These are phyloP conservation scores for Saturnia japonica DNA, from an alignment of 2,888 invertebrate genomes.

Conservation along the genomic window DNA sequence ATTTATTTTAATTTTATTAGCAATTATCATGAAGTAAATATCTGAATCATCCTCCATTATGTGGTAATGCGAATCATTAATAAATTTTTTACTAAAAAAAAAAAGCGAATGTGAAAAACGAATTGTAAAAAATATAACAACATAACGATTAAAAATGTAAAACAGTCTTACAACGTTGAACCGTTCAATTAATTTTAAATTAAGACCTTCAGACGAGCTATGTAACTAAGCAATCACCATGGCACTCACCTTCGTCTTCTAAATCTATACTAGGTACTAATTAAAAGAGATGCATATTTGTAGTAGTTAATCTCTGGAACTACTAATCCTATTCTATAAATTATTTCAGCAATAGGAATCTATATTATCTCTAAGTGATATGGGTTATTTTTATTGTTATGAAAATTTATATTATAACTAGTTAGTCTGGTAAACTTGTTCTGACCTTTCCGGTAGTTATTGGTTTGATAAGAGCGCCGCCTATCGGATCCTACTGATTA, in stretches of 20 bases:
- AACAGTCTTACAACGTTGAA: background rate
- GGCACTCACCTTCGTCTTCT: background rate
- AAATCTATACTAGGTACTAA: background rate
- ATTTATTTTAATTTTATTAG: background rate
- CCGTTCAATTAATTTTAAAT: background rate
- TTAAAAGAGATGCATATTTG: too few species aligned
- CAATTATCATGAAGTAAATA: background rate
- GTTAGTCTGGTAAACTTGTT: too few species aligned
- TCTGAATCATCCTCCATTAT: background rate
- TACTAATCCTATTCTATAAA: too few species aligned
- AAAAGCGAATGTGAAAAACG: background rate
- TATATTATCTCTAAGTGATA: too few species aligned
- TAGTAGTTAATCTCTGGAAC: too few species aligned
- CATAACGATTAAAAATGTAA: background rate
- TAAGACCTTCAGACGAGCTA: background rate
- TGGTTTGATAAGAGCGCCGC: too few species aligned
- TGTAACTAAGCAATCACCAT: background rate
- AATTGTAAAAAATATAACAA: background rate
- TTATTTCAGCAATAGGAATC: too few species aligned
- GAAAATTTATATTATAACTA: too few species aligned
- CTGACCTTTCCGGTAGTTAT: too few species aligned
- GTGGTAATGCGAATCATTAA: background rate
- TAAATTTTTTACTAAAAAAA: too few species aligned
- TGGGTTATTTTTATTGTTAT: too few species aligned
- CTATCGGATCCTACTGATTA: too few species aligned